Conservation (phyloP, 2,113 vertebrate species). For the Otis tarda region DNA sequence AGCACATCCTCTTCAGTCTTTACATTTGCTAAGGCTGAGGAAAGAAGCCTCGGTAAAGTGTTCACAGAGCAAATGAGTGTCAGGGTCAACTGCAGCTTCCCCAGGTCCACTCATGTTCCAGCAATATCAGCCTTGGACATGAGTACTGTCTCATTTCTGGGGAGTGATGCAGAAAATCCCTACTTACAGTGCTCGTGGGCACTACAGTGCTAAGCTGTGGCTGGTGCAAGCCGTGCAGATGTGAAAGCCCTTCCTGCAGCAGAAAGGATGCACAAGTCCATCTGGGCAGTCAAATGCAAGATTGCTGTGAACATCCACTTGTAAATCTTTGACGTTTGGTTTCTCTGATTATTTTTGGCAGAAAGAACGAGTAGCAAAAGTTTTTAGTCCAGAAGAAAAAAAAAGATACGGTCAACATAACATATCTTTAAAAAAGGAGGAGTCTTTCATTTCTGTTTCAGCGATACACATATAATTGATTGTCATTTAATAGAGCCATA, state of each 20-base stretch:
- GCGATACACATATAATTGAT: background rate
- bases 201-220: background rate
- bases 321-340: background rate
- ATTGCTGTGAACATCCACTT: fast-evolving
- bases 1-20: background rate
- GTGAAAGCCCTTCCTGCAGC: background rate
- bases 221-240: background rate
- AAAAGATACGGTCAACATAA: no score
- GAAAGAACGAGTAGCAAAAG: background rate
- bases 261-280: background rate
- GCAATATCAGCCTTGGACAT: background rate
- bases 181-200: background rate
- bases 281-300: background rate
- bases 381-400: background rate
- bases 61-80: background rate
- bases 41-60: background rate
- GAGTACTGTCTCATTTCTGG: background rate
- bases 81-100: background rate
- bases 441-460: background rate
- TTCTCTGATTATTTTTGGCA: background rate
- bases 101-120: background rate
- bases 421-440: background rate
- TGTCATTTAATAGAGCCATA: background rate
- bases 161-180: background rate
- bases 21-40: background rate